phyloP scores from a whole-genome alignment of 2,888 invertebrate genomes.

The Phymatocera aterrima region DNA sequence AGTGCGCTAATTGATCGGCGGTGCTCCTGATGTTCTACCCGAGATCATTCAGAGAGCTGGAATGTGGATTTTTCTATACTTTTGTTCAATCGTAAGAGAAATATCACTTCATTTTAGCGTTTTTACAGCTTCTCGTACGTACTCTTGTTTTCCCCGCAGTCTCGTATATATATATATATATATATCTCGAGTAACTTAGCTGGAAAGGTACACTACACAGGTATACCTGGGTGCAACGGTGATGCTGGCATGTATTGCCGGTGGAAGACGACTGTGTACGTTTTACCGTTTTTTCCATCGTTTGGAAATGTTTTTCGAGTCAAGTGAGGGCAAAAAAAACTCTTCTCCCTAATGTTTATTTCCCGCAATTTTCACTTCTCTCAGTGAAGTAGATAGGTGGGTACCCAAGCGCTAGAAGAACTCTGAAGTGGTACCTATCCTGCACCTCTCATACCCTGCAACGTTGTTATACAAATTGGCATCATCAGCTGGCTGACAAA shows the following conservation, averaged over 20 bases:
- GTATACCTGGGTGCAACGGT: neutral
- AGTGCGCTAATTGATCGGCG: slow-evolving; percentile 6
- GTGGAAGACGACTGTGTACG: neutral
- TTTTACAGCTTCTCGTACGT: neutral
- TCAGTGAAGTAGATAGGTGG: neutral
- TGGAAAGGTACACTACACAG: neutral
- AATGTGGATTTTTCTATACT: neutral
- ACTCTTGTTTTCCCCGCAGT: neutral
- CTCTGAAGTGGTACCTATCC: neutral
- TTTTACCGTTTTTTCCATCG: slow-evolving; percentile 10
- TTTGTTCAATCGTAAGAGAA: neutral
- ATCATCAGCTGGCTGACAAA: too few species aligned
- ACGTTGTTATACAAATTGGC: too few species aligned
- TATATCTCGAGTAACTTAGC: slow-evolving; percentile 36
- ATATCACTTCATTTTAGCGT: neutral
- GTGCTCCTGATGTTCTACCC: neutral
- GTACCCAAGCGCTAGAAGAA: neutral
- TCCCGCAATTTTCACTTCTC: neutral
- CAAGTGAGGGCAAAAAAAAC: slow-evolving; percentile 2
- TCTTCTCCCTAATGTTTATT: neutral
- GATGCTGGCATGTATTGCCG: too few species aligned
- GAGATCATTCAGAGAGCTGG: neutral
- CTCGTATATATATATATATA: neutral
- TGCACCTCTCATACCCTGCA: too few species aligned
- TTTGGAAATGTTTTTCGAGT: slow-evolving; percentile 30